Conservation (phyloP, 2,113 vertebrate genomes). For the Tautogolabrus adspersus region DNA sequence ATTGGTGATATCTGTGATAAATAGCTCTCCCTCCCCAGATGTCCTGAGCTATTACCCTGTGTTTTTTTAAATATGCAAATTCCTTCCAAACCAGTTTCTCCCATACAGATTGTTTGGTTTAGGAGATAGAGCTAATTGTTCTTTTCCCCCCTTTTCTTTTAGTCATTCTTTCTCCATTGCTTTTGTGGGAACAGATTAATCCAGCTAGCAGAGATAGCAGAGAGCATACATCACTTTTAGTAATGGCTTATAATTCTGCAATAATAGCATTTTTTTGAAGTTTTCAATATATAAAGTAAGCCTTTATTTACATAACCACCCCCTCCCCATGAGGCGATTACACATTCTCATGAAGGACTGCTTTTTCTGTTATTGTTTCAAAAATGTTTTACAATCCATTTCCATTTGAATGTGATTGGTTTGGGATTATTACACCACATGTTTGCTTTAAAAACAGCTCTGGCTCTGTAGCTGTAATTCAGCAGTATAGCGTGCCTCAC, state of each 20-base stretch:
- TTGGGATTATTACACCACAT: conserved; percentile 51
- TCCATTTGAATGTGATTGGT: conserved; percentile 63
- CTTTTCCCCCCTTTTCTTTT: conserved; percentile 6
- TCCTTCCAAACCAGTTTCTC: conserved; percentile 57
- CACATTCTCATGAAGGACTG: conserved; percentile 38
- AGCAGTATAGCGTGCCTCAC: conserved; percentile 23
- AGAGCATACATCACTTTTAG: conserved; percentile 40
- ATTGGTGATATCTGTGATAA: conserved; percentile 71
- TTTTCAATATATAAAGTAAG: conserved; percentile 23
- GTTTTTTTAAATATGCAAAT: conserved; percentile 54
- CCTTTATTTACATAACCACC: conserved; percentile 2
- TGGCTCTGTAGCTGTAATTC: conserved; percentile 48
- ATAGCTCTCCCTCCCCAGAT: conserved; percentile 54
- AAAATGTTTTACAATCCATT: conserved; percentile 55
- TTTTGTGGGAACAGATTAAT: conserved; percentile 31
- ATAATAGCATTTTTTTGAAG: conserved; percentile 33
- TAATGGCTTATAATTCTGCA: conserved; percentile 32
- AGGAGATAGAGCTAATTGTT: conserved; percentile 4
- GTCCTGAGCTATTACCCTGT: conserved; percentile 25
- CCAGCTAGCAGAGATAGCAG: neutral
- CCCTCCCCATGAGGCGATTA: conserved; percentile 30
- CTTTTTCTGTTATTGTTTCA: conserved; percentile 29
- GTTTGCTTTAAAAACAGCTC: conserved; percentile 61
- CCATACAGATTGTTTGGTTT: conserved; percentile 44
- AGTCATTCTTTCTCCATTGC: conserved; percentile 3